phyloP scores from a whole-genome alignment of 1,140 invertebrate species.

The Drosophila aff. region DNA sequence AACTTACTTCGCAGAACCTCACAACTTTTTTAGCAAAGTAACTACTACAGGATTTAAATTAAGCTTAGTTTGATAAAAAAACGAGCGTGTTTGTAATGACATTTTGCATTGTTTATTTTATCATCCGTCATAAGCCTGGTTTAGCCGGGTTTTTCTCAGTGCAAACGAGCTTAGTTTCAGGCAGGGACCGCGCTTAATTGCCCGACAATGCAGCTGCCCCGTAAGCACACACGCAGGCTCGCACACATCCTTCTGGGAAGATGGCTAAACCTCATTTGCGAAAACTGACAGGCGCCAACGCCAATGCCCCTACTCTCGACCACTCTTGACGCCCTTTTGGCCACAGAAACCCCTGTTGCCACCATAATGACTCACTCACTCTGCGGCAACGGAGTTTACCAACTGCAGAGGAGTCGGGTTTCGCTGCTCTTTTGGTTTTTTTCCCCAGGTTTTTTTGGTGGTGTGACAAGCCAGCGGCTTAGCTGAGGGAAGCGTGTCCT shows the following conservation, averaged over 20 bases:
- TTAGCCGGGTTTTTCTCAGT: slow-evolving; percentile 4
- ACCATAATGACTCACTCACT: slow-evolving; percentile 53
- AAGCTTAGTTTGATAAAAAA: background rate
- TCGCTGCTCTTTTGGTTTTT: slow-evolving; percentile 26
- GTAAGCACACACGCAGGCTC: slow-evolving; percentile 20
- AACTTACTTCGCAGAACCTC: background rate
- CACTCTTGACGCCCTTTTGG: background rate
- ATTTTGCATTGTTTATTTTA: background rate
- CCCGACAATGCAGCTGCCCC: slow-evolving; percentile 42
- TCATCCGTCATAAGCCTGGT: background rate
- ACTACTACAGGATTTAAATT: background rate
- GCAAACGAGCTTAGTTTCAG: slow-evolving; percentile 20
- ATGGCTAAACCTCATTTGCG: slow-evolving; percentile 31
- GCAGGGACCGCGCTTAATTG: slow-evolving; percentile 28
- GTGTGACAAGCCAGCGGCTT: slow-evolving; percentile 46
- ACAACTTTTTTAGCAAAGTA: background rate
- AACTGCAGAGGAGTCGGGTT: slow-evolving; percentile 39
- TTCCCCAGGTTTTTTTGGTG: slow-evolving; percentile 13
- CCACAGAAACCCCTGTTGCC: slow-evolving; percentile 36
- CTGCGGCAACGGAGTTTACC: slow-evolving; percentile 37
- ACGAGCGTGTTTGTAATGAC: background rate
- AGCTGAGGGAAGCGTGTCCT: slow-evolving; percentile 36
- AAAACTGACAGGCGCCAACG: slow-evolving; percentile 44
- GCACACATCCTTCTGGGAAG: slow-evolving; percentile 21
- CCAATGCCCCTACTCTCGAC: slow-evolving; percentile 7